Conservation (phyloP, 2,888 invertebrate genomes). For the Rapana venosa region DNA sequence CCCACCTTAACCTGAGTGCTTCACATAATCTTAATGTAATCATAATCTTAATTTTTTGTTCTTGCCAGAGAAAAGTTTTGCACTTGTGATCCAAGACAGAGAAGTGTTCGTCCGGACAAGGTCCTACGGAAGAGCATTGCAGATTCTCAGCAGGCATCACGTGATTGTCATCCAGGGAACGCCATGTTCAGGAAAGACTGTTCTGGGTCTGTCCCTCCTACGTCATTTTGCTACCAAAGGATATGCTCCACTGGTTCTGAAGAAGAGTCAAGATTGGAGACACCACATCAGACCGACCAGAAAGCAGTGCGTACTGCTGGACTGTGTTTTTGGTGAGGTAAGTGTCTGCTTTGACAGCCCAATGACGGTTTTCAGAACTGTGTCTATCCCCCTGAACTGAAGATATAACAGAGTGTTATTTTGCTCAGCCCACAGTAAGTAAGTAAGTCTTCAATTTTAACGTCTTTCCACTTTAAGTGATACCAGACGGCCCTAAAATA, state of each 20-base stretch:
- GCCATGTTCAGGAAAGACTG: constrained; percentile 17
- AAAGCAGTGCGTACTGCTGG: constrained; percentile 2
- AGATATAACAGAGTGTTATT: no score
- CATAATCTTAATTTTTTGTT: background rate
- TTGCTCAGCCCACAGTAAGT: no score
- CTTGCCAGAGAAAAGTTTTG: background rate
- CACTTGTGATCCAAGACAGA: background rate
- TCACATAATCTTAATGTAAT: background rate
- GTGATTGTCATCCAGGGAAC: background rate
- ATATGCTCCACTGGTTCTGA: constrained; percentile 10
- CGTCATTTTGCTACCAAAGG: background rate
- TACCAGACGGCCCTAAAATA: no score
- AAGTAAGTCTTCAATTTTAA: no score
- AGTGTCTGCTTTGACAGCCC: background rate
- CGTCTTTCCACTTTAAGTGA: no score
- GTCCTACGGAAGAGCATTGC: background rate
- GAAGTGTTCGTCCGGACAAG: background rate
- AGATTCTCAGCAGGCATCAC: background rate
- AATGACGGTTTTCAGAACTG: no score
- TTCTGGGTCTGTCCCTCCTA: constrained; percentile 18
- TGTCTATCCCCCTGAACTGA: no score
- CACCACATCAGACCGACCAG: background rate
- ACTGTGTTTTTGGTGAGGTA: constrained; percentile 17
- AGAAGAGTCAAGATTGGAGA: background rate
- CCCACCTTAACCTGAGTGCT: no score